Conservation (phyloP, 2,797 vertebrate genomes). For the Rallus crepitans region DNA sequence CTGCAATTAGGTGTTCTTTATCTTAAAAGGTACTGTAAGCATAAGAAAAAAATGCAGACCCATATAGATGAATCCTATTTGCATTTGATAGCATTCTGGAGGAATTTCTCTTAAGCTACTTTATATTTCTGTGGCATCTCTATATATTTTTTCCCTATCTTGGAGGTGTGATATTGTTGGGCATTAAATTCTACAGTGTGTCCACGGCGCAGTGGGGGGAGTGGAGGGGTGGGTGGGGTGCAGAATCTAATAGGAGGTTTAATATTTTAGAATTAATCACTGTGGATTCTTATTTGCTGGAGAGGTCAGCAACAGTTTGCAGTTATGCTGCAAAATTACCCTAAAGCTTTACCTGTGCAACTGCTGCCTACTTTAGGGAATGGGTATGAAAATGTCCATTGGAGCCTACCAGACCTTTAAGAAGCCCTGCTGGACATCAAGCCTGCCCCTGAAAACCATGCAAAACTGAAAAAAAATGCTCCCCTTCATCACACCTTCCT, state of each 20-base stretch:
- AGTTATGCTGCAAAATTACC: neutral
- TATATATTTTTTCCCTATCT: neutral
- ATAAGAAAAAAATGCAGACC: neutral
- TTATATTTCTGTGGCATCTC: neutral
- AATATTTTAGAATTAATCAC: neutral
- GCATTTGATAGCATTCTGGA: neutral
- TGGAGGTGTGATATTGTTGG: neutral
- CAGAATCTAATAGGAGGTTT: neutral
- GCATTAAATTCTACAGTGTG: neutral
- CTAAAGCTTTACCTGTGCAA: neutral
- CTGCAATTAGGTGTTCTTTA: neutral
- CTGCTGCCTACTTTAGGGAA: neutral
- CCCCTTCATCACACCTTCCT: neutral
- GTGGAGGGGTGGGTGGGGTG: too few relatives aligned
- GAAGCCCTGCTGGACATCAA: neutral
- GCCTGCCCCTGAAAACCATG: neutral
- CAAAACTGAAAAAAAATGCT: neutral
- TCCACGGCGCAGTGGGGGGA: neutral
- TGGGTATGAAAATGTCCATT: neutral
- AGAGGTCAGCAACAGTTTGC: neutral
- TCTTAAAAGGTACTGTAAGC: neutral
- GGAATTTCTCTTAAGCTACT: neutral
- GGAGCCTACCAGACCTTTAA: neutral
- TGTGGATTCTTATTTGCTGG: neutral
- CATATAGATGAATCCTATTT: neutral